Evolutionary conservation across 2,113 vertebrate genomes (phyloP), one percentile per base, ranked within the genome.

Genomic region (Phalacrocorax brasilianus): DNA sequence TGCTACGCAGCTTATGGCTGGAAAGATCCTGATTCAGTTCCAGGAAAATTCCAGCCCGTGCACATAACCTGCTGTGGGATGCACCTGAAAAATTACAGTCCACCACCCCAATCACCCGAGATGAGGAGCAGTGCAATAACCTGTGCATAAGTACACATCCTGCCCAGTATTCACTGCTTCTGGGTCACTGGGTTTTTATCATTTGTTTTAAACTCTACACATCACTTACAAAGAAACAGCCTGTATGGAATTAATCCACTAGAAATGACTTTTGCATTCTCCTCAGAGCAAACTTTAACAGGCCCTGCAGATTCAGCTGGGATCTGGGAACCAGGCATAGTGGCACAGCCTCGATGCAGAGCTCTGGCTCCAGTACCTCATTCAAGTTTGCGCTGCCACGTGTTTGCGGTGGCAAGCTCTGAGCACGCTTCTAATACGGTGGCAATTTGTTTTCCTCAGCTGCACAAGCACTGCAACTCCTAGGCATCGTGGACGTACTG

Each of bases 211-310:
- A 91, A 85, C 32, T 53, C 38, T 74, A 82, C 28, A 16, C 56
- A 24, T 26, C 17, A 9, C 80, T 77, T 62, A 28, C 42, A 23
- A 56, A 92, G 71, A 81, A 82, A 61, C 19, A 61, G 50, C n/a
- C 63, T 65, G 79, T 26, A 67, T 4, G 9, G 53, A 91, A 96
- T 83, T 33, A 91, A 94, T 89, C 49, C 81, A 72, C 62, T 79
- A 82, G 74, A 95, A 96, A 82, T 50, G 22, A 71, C 73, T 87
- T 77, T 55, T 79, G 66, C 53, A 70, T 91, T 89, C 61, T 78
- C 86, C 86, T 91, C 89, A 50, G 10, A 76, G 94, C 82, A 71
- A 85, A 93, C 89, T 72, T 44, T 78, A 91, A 95, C 61, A 2
- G 2, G 56, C 75, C 68, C 49, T 81, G 44, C 68, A 82, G 85